Base-by-base conservation (phyloP, 2,888 invertebrate genomes). In the Elegia similella region DNA sequence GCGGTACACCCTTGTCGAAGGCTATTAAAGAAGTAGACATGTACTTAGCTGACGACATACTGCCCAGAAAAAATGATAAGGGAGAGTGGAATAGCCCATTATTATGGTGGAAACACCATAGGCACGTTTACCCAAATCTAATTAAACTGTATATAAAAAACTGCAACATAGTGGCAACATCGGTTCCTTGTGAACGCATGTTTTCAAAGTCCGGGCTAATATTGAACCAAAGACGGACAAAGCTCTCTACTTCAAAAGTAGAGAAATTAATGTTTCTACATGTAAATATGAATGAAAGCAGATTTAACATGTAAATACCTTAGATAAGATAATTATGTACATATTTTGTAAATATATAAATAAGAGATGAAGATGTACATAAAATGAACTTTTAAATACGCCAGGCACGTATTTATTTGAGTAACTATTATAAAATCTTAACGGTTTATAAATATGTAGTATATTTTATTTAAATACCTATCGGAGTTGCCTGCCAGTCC, bases 21-120 rank as follows among this genome's bases (percentile, higher is more conserved):
- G 64, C 64, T 5, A 66, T 66, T n/a, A 62, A 61, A 47, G 65
- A 68, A 44, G 57, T 65, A 13, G 61, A 66, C 17, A 63, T 59
- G 58, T 68, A 66, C 48, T 44, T 47, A 10, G 23, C 2, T 30
- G 63, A 65, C 43, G 65, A 64, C 6, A 13, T 64, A 2, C 15
- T 66, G 42, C 64, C 63, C 7, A 34, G 62, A 42, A 62, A 60
- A 29, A 48, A 63, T 38, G 13, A 17, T 8, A 7, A 10, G 7
- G 64, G 66, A 38, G 57, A 54, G 42, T 64, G 55, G 46, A 64
- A 47, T 8, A 58, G 64, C 48, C 66, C 66, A 7, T 42, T 61
- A 15, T 52, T 62, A 52, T 67, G 65, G 65, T 65, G 66, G 66
- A 60, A 56, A 42, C 60, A 60, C 8, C 66, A 65, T 42, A 50